Percentiles rank a stretch among this genome's conserved stretches.
phyloP scores from a whole-genome alignment of 2,888 invertebrate genomes.

The Bimastos eiseni region DNA sequence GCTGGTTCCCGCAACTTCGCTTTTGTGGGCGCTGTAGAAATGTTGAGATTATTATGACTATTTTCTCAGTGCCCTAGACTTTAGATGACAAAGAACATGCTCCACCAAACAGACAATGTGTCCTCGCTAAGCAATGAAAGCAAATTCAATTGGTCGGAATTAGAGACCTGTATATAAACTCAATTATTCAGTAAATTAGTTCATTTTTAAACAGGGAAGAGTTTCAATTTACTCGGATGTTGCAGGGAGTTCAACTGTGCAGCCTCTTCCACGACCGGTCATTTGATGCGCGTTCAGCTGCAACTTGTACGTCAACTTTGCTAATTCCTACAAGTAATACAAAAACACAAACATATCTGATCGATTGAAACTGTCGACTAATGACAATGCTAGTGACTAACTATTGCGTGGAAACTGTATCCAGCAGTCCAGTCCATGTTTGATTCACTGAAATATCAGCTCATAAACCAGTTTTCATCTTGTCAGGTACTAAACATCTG shows the following conservation, averaged over 20 bases:
- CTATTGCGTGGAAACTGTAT: neutral
- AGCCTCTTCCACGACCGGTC: conserved; percentile 42
- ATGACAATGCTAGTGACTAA: neutral
- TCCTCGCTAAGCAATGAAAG: neutral
- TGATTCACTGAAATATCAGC: too few relatives aligned
- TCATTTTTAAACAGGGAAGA: neutral
- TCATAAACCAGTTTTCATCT: neutral
- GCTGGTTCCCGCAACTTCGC: too few relatives aligned
- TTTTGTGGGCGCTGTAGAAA: too few relatives aligned
- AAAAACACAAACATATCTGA: neutral
- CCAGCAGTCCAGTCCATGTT: neutral
- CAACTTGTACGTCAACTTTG: neutral
- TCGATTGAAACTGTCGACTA: neutral
- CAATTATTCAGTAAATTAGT: neutral
- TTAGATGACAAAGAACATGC: neutral
- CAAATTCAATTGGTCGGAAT: neutral
- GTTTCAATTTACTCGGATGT: conserved; percentile 13
- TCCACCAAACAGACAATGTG: neutral
- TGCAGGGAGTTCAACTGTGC: conserved; percentile 42
- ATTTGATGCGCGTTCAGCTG: conserved; percentile 42
- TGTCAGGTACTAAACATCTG: neutral
- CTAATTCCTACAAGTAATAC: conserved; percentile 1
- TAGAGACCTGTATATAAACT: neutral
- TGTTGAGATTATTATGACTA: too few relatives aligned
- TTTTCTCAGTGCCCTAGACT: too few relatives aligned